Evolutionary conservation across 2,113 vertebrate genomes (phyloP).

Genomic region (Lophochroa leadbeateri): DNA sequence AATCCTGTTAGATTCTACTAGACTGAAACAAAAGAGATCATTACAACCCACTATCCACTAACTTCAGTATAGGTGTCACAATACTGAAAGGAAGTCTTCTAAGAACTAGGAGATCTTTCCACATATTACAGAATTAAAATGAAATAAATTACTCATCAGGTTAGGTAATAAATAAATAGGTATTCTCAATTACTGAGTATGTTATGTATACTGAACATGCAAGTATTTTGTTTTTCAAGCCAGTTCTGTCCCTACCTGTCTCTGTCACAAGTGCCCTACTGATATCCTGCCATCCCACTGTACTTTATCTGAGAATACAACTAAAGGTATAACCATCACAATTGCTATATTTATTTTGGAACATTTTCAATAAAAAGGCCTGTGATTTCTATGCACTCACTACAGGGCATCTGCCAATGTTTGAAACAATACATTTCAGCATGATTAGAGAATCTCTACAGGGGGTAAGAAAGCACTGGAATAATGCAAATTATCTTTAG

Average conservation of each 20-base stretch:
- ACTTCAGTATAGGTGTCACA: neutral
- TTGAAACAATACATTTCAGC: conserved; percentile 31
- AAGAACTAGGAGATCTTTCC: neutral
- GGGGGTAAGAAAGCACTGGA: neutral
- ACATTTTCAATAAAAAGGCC: neutral
- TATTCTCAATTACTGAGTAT: rapidly evolving
- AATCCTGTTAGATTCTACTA: neutral
- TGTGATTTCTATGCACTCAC: neutral
- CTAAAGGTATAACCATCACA: neutral
- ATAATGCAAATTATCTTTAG: conserved; percentile 52
- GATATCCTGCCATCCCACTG: neutral
- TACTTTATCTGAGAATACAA: neutral
- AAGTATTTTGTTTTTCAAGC: neutral
- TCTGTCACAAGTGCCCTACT: neutral
- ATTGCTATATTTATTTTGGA: conserved; percentile 18
- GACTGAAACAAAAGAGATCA: neutral
- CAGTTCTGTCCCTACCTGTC: neutral
- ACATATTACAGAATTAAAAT: neutral
- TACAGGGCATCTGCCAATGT: neutral
- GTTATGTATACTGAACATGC: neutral
- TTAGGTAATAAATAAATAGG: neutral
- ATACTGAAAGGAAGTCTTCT: neutral
- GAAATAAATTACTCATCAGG: neutral
- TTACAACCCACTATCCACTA: neutral
- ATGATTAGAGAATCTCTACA: neutral